Evolutionary conservation across 2,797 vertebrate genomes (phyloP).

Genomic region (Pyrocephalus nanus): DNA sequence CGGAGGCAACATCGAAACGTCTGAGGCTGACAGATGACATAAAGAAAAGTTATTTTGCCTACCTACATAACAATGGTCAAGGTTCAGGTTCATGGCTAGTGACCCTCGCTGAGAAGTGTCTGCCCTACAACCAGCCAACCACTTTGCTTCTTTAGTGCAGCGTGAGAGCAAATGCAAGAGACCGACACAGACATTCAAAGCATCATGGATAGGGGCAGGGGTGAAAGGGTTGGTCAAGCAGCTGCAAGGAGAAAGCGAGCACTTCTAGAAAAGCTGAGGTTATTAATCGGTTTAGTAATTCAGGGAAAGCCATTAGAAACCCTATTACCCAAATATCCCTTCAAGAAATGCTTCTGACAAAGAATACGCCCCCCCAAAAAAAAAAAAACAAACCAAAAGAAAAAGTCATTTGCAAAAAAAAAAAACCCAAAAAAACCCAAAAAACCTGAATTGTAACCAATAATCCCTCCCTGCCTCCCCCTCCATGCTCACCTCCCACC

Average conservation of each 20-base stretch:
- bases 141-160: constrained; percentile 90
- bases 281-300: constrained; percentile 91
- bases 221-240: constrained; percentile 91
- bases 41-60: constrained; percentile 90
- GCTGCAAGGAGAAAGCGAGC: constrained; percentile 92
- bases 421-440: background rate
- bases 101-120: constrained; percentile 93
- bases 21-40: constrained; percentile 78
- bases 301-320: constrained; percentile 82
- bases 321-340: constrained; percentile 98
- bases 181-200: constrained; percentile 92
- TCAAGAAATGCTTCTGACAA: constrained; percentile 38
- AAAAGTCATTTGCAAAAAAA: background rate
- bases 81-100: constrained; percentile 92
- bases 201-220: constrained; percentile 96
- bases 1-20: constrained; percentile 69
- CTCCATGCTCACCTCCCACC: background rate
- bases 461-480: background rate
- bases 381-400: background rate
- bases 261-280: constrained; percentile 91
- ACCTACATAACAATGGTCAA: constrained; percentile 95
- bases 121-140: constrained; percentile 94
- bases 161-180: constrained; percentile 94
- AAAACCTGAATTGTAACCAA: background rate
- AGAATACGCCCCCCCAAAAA: background rate